Evolutionary conservation across 2,888 invertebrate species (phyloP).

Genomic region (Dyspetes luteomarginatus): DNA sequence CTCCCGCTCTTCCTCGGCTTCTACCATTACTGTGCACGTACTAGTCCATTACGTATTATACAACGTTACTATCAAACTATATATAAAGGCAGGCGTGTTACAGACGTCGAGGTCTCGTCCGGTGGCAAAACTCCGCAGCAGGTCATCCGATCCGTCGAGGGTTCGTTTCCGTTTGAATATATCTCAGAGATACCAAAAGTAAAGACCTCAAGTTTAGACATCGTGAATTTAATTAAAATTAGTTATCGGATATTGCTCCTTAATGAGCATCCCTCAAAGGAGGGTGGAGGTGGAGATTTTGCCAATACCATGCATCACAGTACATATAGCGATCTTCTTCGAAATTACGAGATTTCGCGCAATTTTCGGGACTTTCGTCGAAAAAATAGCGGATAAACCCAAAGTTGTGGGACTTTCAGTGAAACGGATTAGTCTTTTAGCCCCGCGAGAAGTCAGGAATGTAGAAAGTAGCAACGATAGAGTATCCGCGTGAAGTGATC

Average conservation of each 20-base stretch:
- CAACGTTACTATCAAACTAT: neutral
- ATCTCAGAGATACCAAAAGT: conserved; percentile 13
- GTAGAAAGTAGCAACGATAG: too few species aligned
- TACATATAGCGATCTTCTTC: too few species aligned
- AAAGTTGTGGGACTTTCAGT: too few species aligned
- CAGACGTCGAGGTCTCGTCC: conserved; percentile 35
- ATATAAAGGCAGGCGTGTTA: conserved; percentile 16
- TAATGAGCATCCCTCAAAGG: conserved; percentile 3
- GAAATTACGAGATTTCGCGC: too few species aligned
- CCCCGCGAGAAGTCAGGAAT: too few species aligned
- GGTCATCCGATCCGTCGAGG: conserved; percentile 17
- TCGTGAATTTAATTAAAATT: conserved; percentile 1
- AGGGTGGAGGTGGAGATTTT: neutral
- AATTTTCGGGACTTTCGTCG: too few species aligned
- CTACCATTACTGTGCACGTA: conserved; percentile 28
- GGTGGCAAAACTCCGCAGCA: conserved; percentile 33
- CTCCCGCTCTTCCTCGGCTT: too few species aligned
- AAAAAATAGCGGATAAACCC: too few species aligned
- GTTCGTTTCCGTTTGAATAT: conserved; percentile 44
- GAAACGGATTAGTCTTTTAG: too few species aligned
- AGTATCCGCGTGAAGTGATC: too few species aligned
- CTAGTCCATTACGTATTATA: conserved; percentile 39
- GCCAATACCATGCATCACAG: too few species aligned
- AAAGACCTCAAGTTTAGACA: conserved; percentile 4
- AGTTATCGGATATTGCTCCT: conserved; percentile 11